A percentile compares a stretch with the other conserved stretches of the same genome.
These are phyloP conservation scores for Drosophila eohydei DNA, from an alignment of 2,888 invertebrate genomes.

Conservation along the genomic window DNA sequence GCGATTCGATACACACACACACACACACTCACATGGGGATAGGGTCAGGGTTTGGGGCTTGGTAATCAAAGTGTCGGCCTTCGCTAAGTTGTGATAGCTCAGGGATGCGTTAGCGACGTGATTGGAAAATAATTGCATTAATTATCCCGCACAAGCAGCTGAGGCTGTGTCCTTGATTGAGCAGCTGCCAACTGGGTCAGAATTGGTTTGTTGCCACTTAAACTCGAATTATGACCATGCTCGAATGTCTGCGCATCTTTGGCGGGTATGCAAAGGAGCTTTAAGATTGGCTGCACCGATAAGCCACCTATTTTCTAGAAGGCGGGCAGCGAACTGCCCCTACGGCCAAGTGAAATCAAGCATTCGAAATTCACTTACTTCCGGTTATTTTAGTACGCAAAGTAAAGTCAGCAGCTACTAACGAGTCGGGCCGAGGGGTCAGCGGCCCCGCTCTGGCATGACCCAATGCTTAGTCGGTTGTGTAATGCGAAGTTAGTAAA, in stretches of 20 bases:
- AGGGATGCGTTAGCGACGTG: slow-evolving; percentile 46
- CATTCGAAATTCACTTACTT: slow-evolving; percentile 75
- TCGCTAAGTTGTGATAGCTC: slow-evolving; percentile 36
- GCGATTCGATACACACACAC: slow-evolving; percentile 6
- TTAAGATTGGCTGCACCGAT: slow-evolving; percentile 11
- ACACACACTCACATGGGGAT: background rate
- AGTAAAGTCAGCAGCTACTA: slow-evolving; percentile 55
- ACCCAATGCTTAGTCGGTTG: slow-evolving; percentile 70
- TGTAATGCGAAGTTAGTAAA: slow-evolving; percentile 76
- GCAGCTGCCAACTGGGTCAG: slow-evolving; percentile 44
- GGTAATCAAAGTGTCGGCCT: slow-evolving; percentile 49
- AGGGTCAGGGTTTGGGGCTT: background rate
- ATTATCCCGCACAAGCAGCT: slow-evolving; percentile 41
- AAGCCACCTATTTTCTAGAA: slow-evolving; percentile 32
- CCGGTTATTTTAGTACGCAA: slow-evolving; percentile 78
- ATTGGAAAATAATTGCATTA: slow-evolving; percentile 72
- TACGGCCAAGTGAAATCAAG: slow-evolving; percentile 68
- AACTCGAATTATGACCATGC: background rate
- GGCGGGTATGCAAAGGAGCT: slow-evolving; percentile 37
- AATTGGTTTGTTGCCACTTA: slow-evolving; percentile 14
- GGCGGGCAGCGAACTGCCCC: background rate
- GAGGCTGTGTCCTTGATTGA: slow-evolving; percentile 9
- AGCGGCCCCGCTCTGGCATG: slow-evolving; percentile 18
- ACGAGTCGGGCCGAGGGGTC: slow-evolving; percentile 21
- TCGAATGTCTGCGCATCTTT: background rate